Percentiles rank a stretch among this genome's conserved stretches.
Evolutionary conservation across 2,113 vertebrate genomes (phyloP).

Genomic region (Etheostoma cragini): DNA sequence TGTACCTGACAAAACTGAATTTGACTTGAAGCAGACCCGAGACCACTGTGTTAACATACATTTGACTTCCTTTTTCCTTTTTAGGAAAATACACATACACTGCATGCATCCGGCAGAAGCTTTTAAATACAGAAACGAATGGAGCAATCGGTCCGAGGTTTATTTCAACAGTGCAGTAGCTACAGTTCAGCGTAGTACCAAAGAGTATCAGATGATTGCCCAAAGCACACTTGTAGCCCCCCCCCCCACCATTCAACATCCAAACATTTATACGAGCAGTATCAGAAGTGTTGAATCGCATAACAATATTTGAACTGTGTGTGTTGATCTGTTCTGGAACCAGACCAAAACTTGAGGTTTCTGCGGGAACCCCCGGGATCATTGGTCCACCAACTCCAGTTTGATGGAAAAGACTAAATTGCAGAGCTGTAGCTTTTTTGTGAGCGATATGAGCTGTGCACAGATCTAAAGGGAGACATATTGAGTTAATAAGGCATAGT

Average conservation of each 20-base stretch:
- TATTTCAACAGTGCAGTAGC: not conserved
- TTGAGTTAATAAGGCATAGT: conserved; percentile 64
- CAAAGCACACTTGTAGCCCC: not conserved
- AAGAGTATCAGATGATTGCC: not conserved
- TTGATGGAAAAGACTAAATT: not conserved
- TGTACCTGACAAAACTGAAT: not conserved
- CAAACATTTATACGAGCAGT: not conserved
- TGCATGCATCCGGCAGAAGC: not conserved
- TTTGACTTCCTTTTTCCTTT: too few relatives aligned
- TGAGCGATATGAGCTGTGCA: conserved; percentile 19
- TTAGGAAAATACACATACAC: too few relatives aligned
- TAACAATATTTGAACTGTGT: not conserved
- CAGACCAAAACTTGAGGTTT: not conserved
- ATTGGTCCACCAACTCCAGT: not conserved
- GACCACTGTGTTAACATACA: not conserved
- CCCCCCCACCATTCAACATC: too few relatives aligned
- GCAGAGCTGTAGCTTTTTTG: conserved; percentile 14
- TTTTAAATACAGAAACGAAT: not conserved
- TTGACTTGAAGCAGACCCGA: not conserved
- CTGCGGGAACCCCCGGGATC: not conserved
- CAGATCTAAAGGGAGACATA: conserved; percentile 44
- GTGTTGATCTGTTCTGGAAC: not conserved
- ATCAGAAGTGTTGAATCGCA: not conserved
- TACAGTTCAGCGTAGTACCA: not conserved
- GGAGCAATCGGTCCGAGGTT: too few relatives aligned